Evolutionary conservation across 2,888 invertebrate genomes (phyloP).

Genomic region (Drosophila monieri): DNA sequence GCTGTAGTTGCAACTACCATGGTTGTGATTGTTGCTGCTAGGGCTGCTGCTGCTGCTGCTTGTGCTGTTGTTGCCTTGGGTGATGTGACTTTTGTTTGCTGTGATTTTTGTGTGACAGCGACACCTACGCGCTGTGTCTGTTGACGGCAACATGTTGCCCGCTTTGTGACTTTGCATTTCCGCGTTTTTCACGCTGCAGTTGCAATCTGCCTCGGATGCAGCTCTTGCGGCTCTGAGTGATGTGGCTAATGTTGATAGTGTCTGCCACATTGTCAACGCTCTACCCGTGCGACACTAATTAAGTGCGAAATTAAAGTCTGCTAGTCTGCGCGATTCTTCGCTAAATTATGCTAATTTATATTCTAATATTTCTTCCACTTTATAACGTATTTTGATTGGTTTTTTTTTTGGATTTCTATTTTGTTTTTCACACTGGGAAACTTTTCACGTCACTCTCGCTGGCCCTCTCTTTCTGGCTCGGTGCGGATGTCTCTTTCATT

Average conservation of each 20-base stretch:
- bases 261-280: conserved; percentile 67
- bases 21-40: conserved; percentile 5
- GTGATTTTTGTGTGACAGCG: conserved; percentile 38
- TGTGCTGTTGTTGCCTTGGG: conserved; percentile 6
- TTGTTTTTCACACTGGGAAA: conserved; percentile 16
- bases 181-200: conserved; percentile 60
- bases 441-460: conserved; percentile 20
- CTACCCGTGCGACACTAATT: conserved; percentile 80
- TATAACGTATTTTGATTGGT: conserved; percentile 14
- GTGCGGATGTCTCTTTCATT: conserved; percentile 7
- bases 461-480: conserved; percentile 41
- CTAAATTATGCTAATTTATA: conserved; percentile 33
- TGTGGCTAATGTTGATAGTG: conserved; percentile 64
- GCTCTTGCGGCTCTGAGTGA: conserved; percentile 51
- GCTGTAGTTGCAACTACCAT: conserved; percentile 18
- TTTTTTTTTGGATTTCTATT: not conserved
- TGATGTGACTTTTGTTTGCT: conserved; percentile 21
- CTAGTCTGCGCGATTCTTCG: conserved; percentile 16
- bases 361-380: conserved; percentile 12
- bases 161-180: conserved; percentile 65
- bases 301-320: conserved; percentile 73
- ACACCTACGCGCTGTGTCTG: conserved; percentile 62
- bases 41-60: conserved; percentile 7
- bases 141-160: conserved; percentile 63
- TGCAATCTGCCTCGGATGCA: conserved; percentile 38